Evolutionary conservation across 2,113 vertebrate genomes (phyloP).

Genomic region (Phyllostomus discolor): DNA sequence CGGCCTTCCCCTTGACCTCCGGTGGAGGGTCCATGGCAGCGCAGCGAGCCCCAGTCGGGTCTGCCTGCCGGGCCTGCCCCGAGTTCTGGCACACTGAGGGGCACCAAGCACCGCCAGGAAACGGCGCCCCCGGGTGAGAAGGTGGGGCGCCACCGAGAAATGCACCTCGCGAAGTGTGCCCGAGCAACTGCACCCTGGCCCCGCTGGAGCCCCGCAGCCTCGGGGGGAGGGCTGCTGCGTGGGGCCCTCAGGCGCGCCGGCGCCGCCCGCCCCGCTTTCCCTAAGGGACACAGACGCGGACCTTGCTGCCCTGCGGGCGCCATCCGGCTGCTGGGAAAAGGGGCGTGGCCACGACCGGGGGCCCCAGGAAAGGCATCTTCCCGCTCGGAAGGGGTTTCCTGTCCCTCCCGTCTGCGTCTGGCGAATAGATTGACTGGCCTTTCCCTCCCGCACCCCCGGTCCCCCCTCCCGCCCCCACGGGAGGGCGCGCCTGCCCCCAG

Average conservation of each 20-base stretch:
- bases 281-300: background rate
- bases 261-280: background rate
- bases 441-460: too few relatives aligned
- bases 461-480: background rate
- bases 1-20: background rate
- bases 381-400: too few relatives aligned
- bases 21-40: fast-evolving
- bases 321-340: background rate
- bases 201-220: background rate
- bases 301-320: fast-evolving
- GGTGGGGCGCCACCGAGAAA: fast-evolving
- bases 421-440: background rate
- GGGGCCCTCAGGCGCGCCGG: background rate
- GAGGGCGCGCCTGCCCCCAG: fast-evolving
- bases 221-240: background rate
- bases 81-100: background rate
- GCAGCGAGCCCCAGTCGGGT: background rate
- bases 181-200: fast-evolving
- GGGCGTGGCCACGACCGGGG: too few relatives aligned
- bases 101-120: background rate
- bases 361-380: background rate
- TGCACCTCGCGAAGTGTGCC: background rate
- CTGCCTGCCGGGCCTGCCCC: fast-evolving
- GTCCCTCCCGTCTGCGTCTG: background rate
- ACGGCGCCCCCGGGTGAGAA: background rate